Conservation (phyloP, 1,140 invertebrate genomes). For the Cotesia chilonis region DNA sequence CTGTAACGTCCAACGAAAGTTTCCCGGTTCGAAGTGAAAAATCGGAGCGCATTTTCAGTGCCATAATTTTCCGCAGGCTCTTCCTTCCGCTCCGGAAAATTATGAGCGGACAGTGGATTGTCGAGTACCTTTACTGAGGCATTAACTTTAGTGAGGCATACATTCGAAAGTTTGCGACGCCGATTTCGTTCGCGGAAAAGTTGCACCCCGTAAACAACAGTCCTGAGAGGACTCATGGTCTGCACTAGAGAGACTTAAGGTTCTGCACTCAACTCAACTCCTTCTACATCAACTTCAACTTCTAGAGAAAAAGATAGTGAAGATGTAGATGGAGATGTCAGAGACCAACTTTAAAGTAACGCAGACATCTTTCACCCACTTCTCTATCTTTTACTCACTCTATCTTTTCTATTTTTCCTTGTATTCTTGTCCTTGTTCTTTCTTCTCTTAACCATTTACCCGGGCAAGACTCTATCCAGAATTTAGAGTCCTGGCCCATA, state of each 20-base stretch:
- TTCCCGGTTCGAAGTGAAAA: constrained; percentile 4
- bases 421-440: background rate
- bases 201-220: constrained; percentile 62
- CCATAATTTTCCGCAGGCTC: constrained; percentile 27
- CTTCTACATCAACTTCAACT: too few relatives aligned
- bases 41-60: constrained; percentile 16
- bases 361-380: constrained; percentile 39
- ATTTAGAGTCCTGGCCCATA: too few relatives aligned
- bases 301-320: background rate
- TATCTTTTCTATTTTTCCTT: constrained; percentile 3
- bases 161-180: constrained; percentile 58
- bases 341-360: constrained; percentile 15
- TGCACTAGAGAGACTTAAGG: too few relatives aligned
- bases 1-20: background rate
- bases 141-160: constrained; percentile 58
- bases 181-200: constrained; percentile 57
- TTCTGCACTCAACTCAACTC: too few relatives aligned
- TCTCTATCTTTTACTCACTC: constrained; percentile 15
- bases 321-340: constrained; percentile 16
- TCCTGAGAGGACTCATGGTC: constrained; percentile 36
- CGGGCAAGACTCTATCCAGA: background rate
- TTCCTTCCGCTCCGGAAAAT: constrained; percentile 18
- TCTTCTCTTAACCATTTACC: constrained; percentile 24
- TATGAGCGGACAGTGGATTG: constrained; percentile 27
- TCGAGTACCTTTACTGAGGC: constrained; percentile 47